These are phyloP conservation scores for Tokudaia tokunoshimensis DNA, from an alignment of 2,797 vertebrate genomes.

Conservation along the genomic window DNA sequence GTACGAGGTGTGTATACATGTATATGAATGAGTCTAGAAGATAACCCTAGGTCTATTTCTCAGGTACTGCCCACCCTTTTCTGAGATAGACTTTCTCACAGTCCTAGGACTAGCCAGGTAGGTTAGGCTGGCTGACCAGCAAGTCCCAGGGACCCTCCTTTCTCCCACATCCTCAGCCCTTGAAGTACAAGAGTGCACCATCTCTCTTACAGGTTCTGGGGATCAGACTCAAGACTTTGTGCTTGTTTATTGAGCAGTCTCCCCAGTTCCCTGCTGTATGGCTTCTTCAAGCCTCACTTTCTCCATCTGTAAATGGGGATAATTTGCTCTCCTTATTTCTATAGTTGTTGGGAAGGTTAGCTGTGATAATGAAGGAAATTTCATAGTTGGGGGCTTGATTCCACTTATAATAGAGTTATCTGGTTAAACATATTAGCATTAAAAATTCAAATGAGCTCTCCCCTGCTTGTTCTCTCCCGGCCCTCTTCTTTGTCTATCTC, in stretches of 20 bases:
- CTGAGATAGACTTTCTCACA: background rate
- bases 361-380: background rate
- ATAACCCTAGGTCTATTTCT: background rate
- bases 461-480: too few relatives aligned
- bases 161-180: background rate
- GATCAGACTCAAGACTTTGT: background rate
- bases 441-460: background rate
- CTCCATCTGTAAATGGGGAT: background rate
- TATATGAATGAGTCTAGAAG: background rate
- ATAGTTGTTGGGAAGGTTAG: background rate
- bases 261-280: background rate
- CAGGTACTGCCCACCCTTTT: background rate
- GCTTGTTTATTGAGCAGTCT: background rate
- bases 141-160: background rate
- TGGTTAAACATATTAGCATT: background rate
- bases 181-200: background rate
- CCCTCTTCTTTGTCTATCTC: too few relatives aligned
- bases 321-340: background rate
- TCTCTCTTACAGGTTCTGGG: background rate
- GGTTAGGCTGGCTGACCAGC: background rate
- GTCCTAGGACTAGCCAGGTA: background rate
- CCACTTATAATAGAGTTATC: background rate
- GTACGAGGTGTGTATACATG: background rate
- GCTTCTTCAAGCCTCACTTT: background rate
- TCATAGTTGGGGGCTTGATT: background rate